These are phyloP conservation scores for Rhincodon typus DNA, from an alignment of 2,797 vertebrate species.

Conservation along the genomic window DNA sequence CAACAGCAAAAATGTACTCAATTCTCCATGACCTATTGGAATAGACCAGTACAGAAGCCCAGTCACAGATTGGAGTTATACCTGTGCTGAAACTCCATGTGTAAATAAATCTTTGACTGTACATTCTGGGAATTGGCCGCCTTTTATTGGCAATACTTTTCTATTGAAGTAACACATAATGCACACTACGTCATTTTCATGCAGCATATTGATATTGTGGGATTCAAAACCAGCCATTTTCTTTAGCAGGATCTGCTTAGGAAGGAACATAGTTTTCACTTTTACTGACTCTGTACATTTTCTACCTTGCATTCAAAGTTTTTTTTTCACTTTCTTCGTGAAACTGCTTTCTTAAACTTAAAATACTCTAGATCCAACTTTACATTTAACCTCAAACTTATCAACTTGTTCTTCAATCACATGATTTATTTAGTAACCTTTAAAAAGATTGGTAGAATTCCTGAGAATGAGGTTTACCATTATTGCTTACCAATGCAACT, in stretches of 20 bases:
- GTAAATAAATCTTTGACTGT: slow-evolving; percentile 21
- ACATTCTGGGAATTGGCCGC: not conserved
- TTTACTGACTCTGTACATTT: not conserved
- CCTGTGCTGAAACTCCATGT: not conserved
- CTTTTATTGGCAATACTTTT: slow-evolving; percentile 19
- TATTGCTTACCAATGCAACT: not conserved
- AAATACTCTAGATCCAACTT: not conserved
- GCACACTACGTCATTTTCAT: not conserved
- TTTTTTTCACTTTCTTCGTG: not conserved
- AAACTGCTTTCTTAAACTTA: not conserved
- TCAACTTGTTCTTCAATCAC: not conserved
- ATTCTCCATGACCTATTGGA: not conserved
- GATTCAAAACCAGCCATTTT: not conserved
- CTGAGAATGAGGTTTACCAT: not conserved
- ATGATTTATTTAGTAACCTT: not conserved
- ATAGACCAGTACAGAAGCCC: not conserved
- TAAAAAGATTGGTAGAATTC: not conserved
- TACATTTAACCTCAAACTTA: not conserved
- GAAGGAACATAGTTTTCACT: not conserved
- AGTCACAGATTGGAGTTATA: not conserved
- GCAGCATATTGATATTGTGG: not conserved
- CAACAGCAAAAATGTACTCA: slow-evolving; percentile 10
- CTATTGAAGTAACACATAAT: not conserved
- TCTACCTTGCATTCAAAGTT: not conserved
- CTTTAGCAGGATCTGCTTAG: not conserved